A percentile compares a stretch with the other conserved stretches of the same genome.
Evolutionary conservation across 2,797 vertebrate genomes (phyloP).

Genomic region (Pitangus sulphuratus): DNA sequence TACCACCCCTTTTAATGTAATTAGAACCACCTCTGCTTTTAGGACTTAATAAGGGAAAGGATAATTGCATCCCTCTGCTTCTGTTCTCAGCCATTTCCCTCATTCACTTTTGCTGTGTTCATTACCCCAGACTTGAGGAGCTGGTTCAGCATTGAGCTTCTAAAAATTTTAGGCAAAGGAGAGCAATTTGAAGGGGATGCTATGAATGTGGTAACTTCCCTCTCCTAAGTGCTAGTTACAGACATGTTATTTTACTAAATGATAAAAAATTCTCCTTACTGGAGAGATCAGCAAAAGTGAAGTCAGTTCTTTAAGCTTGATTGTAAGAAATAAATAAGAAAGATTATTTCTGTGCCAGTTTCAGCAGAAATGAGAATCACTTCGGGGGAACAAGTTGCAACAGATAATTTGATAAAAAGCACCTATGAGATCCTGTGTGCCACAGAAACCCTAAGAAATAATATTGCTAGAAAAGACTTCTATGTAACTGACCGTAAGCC

Average conservation of each 20-base stretch:
- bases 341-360: not conserved
- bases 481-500: not conserved
- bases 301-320: not conserved
- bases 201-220: not conserved
- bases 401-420: not conserved
- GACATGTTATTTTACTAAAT: not conserved
- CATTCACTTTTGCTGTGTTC: not conserved
- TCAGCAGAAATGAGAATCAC: not conserved
- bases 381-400: not conserved
- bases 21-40: not conserved
- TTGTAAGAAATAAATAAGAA: not conserved
- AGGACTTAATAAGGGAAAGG: not conserved
- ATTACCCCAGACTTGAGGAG: not conserved
- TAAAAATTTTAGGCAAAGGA: not conserved
- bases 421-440: rapidly evolving
- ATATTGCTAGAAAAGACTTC: not conserved
- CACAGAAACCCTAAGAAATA: not conserved
- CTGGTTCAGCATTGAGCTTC: not conserved
- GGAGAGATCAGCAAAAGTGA: not conserved
- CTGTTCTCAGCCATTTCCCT: not conserved
- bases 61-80: not conserved
- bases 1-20: not conserved
- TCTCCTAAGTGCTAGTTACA: not conserved
- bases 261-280: not conserved
- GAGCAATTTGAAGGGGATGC: not conserved